Percentiles rank a stretch among this genome's conserved stretches.
Evolutionary conservation across 2,888 invertebrate genomes (phyloP).

Genomic region (Tipula helvola): DNA sequence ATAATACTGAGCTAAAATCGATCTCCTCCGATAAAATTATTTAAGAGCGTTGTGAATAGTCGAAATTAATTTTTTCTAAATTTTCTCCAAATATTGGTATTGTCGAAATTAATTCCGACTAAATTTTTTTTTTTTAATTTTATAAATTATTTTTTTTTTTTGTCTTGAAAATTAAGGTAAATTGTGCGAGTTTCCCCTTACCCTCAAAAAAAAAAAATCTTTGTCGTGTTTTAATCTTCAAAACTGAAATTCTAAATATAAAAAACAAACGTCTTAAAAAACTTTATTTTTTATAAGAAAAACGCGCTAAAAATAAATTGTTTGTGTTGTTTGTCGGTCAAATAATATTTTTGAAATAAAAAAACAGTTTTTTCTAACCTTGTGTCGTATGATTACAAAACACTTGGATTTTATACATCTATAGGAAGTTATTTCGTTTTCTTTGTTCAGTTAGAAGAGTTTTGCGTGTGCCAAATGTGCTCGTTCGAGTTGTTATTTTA

Average conservation of each 20-base stretch:
- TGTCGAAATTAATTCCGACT: background rate
- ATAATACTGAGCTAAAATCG: background rate
- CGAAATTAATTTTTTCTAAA: background rate
- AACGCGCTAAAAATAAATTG: background rate
- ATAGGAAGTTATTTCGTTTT: background rate
- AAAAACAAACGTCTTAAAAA: background rate
- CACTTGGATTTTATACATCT: background rate
- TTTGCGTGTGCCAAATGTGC: background rate
- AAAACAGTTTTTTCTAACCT: background rate
- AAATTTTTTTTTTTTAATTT: background rate
- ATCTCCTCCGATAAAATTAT: constrained; percentile 6
- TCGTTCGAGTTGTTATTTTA: background rate
- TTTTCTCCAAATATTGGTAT: background rate
- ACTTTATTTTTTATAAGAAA: background rate
- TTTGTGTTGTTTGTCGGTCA: background rate
- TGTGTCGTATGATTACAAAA: background rate
- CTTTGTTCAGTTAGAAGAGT: background rate
- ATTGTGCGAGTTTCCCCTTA: background rate
- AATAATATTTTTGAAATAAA: background rate
- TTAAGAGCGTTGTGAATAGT: background rate
- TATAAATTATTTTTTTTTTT: background rate
- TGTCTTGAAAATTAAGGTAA: background rate
- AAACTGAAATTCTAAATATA: background rate
- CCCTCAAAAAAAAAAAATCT: background rate
- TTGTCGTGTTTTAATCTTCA: background rate